These are phyloP conservation scores for Peromyscus polionotus DNA, from an alignment of 2,113 vertebrate genomes.

Conservation along the genomic window DNA sequence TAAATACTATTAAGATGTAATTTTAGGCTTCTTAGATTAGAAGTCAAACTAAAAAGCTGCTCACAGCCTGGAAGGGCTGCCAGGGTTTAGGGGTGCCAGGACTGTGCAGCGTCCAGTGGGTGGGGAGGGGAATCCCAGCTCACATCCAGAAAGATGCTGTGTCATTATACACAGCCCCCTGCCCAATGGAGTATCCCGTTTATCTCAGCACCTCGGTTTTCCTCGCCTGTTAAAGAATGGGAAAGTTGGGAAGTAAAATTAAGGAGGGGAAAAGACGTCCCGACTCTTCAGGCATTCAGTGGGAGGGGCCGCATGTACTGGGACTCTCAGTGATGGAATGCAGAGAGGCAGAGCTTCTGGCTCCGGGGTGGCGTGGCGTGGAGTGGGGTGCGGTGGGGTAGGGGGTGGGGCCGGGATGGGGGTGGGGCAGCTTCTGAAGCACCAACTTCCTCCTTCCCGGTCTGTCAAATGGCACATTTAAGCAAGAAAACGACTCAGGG, in stretches of 20 bases:
- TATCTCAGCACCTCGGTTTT: neutral
- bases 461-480: slow-evolving; percentile 82
- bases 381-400: neutral
- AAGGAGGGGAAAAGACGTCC: neutral
- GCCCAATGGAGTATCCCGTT: accelerated
- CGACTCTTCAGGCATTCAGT: neutral
- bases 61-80: neutral
- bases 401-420: neutral
- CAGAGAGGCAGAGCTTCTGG: neutral
- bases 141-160: neutral
- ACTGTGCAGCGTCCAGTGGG: neutral
- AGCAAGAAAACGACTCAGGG: slow-evolving; percentile 78
- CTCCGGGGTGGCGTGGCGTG: neutral
- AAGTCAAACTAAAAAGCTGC: neutral
- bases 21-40: neutral
- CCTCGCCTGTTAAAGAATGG: neutral
- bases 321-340: neutral
- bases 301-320: neutral
- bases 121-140: neutral
- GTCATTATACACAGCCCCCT: neutral
- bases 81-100: neutral
- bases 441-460: slow-evolving; percentile 43
- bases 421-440: neutral
- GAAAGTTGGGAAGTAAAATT: neutral
- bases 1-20: slow-evolving; percentile 23